phyloP scores from a whole-genome alignment of 2,113 vertebrate species.

The Cyprinodon brontotheroides region DNA sequence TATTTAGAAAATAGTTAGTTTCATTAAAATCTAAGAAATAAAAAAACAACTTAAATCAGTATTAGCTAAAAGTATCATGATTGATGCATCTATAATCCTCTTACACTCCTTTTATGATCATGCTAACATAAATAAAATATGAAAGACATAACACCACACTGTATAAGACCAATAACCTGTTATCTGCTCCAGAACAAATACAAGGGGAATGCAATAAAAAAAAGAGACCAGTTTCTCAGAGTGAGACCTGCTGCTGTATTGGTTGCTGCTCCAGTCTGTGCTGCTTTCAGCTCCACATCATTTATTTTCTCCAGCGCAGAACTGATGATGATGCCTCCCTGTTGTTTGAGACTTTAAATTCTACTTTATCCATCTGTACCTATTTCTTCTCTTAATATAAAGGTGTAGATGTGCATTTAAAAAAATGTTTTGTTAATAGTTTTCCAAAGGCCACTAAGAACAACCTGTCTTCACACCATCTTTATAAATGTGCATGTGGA shows the following conservation, averaged over 20 bases:
- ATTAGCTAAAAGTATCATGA: neutral
- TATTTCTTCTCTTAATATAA: neutral
- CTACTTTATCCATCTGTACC: neutral
- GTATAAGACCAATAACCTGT: neutral
- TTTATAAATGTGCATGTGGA: constrained; percentile 18
- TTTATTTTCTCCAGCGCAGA: constrained; percentile 28
- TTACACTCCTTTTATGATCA: neutral
- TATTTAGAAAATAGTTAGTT: no score
- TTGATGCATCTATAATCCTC: neutral
- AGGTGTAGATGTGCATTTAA: neutral
- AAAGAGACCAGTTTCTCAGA: neutral
- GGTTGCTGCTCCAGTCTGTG: neutral
- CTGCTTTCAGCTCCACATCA: constrained; percentile 3
- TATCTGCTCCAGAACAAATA: neutral
- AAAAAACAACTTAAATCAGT: neutral
- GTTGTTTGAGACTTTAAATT: neutral
- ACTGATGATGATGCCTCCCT: constrained; percentile 34
- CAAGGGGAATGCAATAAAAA: no score
- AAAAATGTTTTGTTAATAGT: neutral
- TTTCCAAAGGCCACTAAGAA: neutral
- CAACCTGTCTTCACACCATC: neutral
- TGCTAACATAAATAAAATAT: neutral
- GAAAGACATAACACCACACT: neutral
- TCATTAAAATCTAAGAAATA: no score
- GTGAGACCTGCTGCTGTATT: neutral